Evolutionary conservation across 2,797 vertebrate species (phyloP), one percentile per base, ranked within the genome.

Genomic region (Anomalospiza imberbis): DNA sequence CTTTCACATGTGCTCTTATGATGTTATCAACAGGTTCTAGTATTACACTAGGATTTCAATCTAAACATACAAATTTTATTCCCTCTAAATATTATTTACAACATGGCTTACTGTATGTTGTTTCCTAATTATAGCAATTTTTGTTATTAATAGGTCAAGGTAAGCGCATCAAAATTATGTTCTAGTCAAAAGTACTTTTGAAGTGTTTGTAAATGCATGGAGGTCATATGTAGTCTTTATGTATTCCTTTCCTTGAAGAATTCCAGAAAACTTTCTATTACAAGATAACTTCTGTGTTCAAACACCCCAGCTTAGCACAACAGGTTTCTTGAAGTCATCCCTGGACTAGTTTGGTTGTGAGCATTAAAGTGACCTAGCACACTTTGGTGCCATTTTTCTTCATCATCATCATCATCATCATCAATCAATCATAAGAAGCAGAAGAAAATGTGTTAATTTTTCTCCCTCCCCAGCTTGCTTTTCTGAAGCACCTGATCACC

Each of bases 1-100:
- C 74, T 94, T 89, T 91, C 77, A 79, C 48, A 87, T 89, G 29
- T 88, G 54, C 34, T 87, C 18, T 32, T 78, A 26, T 40, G 66
- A 32, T 75, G 65, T 72, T 94, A 92, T 91, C 82, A 95, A 91
- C 84, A 76, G 62, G 68, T 94, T 94, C 74, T 96, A 88, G 20
- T 61, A 32, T 94, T 94, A 75, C 82, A 66, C 32, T 48, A 63
- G 17, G 25, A 73, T 73, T 94, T 91, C 68, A 65, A 71, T 92
- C 36, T 57, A 72, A 96, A 94, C 72, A 32, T 54, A 85, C 12
- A 67, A 22, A 44, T 78, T 86, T 83, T 87, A 53, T 53, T 45
- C 45, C 15, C 17, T 84, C 76, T 70, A 92, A 94, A 73, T 75
- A 63, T 85, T 91, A 47, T 74, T 94, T 89, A n/a, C 48, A 48